Conservation (phyloP, 2,888 invertebrate genomes). For the Drosophila paranaensis region DNA sequence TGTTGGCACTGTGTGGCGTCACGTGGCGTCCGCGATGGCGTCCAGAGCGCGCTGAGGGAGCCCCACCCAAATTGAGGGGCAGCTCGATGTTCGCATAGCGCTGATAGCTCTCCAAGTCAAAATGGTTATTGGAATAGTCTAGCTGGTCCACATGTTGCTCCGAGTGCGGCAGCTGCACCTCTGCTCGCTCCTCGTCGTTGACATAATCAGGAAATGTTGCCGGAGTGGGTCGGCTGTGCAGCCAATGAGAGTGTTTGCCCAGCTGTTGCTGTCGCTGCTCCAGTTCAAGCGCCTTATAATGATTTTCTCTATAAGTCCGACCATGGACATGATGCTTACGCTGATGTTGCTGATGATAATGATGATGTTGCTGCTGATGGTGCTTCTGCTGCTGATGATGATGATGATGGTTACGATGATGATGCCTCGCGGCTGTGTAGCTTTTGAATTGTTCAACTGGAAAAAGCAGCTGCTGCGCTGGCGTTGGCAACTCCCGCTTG, state of each 20-base stretch:
- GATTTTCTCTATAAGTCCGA: slow-evolving; percentile 42
- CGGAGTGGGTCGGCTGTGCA: slow-evolving; percentile 14
- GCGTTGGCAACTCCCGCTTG: neutral
- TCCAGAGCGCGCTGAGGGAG: slow-evolving; percentile 74
- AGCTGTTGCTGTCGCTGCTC: slow-evolving; percentile 64
- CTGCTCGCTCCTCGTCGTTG: slow-evolving; percentile 50
- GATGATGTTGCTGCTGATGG: slow-evolving; percentile 9
- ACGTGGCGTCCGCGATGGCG: slow-evolving; percentile 79
- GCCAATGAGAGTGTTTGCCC: slow-evolving; percentile 64
- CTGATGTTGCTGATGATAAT: slow-evolving; percentile 31
- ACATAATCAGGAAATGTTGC: slow-evolving; percentile 51
- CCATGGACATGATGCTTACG: slow-evolving; percentile 21
- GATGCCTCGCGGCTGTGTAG: slow-evolving; percentile 25
- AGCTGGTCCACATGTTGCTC: slow-evolving; percentile 19
- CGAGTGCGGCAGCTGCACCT: slow-evolving; percentile 3
- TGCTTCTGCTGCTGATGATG: slow-evolving; percentile 25
- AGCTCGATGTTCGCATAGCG: slow-evolving; percentile 60
- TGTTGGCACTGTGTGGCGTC: slow-evolving; percentile 22
- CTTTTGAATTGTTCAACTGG: slow-evolving; percentile 27
- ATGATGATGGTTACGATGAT: slow-evolving; percentile 31
- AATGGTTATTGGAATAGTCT: slow-evolving; percentile 40
- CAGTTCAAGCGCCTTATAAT: slow-evolving; percentile 58
- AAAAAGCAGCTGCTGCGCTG: slow-evolving; percentile 22
- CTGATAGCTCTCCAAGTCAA: slow-evolving; percentile 69
- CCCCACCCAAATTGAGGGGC: slow-evolving; percentile 24